Conservation (phyloP, 2,797 vertebrate genomes). For the Oryzias sinensis region DNA sequence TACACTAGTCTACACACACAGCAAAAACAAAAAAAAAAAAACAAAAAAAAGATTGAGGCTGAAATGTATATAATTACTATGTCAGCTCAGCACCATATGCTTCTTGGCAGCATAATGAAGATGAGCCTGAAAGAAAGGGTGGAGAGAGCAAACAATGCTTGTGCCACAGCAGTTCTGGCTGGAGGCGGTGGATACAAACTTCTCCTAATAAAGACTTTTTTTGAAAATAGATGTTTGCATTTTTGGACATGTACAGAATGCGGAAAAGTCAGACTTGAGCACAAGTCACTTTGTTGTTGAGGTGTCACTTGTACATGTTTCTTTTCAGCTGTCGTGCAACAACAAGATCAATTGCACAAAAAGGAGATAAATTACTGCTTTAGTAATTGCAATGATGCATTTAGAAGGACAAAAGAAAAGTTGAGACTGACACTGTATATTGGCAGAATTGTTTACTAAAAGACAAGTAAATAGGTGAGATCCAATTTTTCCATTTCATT, state of each 20-base stretch:
- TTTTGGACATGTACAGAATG: conserved; percentile 1
- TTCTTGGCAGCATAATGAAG: conserved; percentile 53
- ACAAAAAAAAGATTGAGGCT: conserved; percentile 38
- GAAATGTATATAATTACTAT: conserved; percentile 59
- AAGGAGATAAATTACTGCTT: not conserved
- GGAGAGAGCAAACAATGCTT: conserved; percentile 21
- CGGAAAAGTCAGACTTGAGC: conserved; percentile 5
- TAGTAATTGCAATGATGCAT: not conserved
- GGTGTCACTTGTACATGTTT: not conserved
- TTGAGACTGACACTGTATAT: no score
- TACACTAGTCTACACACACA: conserved; percentile 11
- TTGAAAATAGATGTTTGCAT: conserved; percentile 18
- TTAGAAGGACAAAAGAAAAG: not conserved
- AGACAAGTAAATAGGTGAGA: not conserved
- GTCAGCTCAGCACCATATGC: conserved; percentile 62
- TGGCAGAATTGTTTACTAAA: no score
- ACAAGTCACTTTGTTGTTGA: not conserved
- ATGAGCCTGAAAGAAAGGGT: conserved; percentile 28
- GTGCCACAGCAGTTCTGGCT: conserved; percentile 31
- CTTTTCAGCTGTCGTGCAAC: not conserved
- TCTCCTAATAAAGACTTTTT: conserved; percentile 33
- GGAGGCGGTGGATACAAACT: conserved; percentile 37
- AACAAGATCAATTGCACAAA: not conserved
- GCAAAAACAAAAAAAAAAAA: conserved; percentile 17
- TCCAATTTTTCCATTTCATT: not conserved